phyloP scores from a whole-genome alignment of 1,140 invertebrate species.

The Trialeurodes vaporariorum region DNA sequence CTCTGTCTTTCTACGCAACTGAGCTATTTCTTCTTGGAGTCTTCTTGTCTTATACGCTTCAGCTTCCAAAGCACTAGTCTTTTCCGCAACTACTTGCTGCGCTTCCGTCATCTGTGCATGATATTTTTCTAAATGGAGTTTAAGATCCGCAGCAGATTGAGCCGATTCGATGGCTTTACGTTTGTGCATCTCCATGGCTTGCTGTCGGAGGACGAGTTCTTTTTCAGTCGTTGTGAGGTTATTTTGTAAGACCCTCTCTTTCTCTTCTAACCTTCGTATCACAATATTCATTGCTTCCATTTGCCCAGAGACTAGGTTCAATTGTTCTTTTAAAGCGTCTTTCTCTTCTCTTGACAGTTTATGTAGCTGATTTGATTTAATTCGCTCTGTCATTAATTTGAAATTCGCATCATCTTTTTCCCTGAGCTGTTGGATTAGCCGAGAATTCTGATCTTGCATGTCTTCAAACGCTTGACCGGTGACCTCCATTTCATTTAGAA shows the following conservation, averaged over 20 bases:
- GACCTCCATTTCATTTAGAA: conserved; percentile 98
- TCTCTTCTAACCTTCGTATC: conserved; percentile 90
- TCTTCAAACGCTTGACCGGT: conserved; percentile 98
- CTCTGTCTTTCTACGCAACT: conserved; percentile 82
- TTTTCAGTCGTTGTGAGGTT: conserved; percentile 89
- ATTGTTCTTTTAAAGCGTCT: conserved; percentile 69
- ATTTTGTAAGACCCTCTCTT: conserved; percentile 86
- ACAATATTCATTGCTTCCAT: conserved; percentile 93
- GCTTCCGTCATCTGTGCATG: conserved; percentile 95
- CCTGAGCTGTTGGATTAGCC: conserved; percentile 86
- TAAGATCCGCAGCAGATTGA: conserved; percentile 92
- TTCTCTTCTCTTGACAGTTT: conserved; percentile 91
- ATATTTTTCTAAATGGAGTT: conserved; percentile 93
- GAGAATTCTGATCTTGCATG: conserved; percentile 97
- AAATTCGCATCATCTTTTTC: conserved; percentile 99
- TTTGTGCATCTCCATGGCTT: conserved; percentile 96
- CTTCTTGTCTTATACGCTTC: conserved; percentile 95
- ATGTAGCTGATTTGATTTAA: conserved; percentile 93
- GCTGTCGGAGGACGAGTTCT: conserved; percentile 76
- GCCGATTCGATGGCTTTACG: conserved; percentile 90
- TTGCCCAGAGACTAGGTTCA: conserved; percentile 72
- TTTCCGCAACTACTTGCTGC: conserved; percentile 88
- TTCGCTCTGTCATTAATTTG: conserved; percentile 96
- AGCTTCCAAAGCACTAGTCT: conserved; percentile 84
- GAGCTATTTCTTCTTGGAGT: conserved; percentile 87